phyloP scores from a whole-genome alignment of 2,113 vertebrate species.

The Takifugu bimaculatus region DNA sequence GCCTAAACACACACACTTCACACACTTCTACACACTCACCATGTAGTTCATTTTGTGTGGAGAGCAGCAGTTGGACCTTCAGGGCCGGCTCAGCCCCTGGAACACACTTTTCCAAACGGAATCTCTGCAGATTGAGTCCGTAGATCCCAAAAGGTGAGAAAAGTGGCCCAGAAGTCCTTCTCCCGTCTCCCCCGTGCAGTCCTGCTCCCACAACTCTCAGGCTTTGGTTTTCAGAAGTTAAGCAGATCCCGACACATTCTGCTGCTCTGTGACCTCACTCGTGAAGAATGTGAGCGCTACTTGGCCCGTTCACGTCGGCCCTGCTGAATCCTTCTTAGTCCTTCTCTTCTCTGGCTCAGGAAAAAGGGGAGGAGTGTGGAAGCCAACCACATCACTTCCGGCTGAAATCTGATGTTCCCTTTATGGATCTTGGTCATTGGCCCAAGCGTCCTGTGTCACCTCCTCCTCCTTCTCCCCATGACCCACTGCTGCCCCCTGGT shows the following conservation, averaged over 20 bases:
- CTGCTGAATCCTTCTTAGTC: constrained; percentile 21
- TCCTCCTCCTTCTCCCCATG: constrained; percentile 42
- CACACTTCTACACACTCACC: constrained; percentile 49
- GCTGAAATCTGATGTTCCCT: constrained; percentile 61
- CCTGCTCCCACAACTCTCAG: neutral
- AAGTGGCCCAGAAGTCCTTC: constrained; percentile 24
- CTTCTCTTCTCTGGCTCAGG: constrained; percentile 29
- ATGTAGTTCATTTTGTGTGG: constrained; percentile 63
- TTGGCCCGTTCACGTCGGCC: constrained; percentile 53
- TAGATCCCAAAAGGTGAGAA: constrained; percentile 38
- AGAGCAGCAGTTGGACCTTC: constrained; percentile 27
- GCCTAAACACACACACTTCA: constrained; percentile 5
- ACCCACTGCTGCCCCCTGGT: constrained; percentile 12
- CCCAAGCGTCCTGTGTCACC: constrained; percentile 35
- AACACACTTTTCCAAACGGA: constrained; percentile 29
- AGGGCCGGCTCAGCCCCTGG: constrained; percentile 40
- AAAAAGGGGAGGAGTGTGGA: constrained; percentile 62
- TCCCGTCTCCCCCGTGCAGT: constrained; percentile 16
- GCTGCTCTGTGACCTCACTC: constrained; percentile 65
- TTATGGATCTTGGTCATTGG: constrained; percentile 55
- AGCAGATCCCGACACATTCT: constrained; percentile 55
- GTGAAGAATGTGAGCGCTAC: constrained; percentile 62
- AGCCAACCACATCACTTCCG: constrained; percentile 70
- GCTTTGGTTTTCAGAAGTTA: constrained; percentile 40
- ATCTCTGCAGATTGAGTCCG: constrained; percentile 1